A percentile compares a stretch with the other conserved stretches of the same genome.
Conservation (phyloP, 2,888 invertebrate species). For the Apodemia hepburni region DNA sequence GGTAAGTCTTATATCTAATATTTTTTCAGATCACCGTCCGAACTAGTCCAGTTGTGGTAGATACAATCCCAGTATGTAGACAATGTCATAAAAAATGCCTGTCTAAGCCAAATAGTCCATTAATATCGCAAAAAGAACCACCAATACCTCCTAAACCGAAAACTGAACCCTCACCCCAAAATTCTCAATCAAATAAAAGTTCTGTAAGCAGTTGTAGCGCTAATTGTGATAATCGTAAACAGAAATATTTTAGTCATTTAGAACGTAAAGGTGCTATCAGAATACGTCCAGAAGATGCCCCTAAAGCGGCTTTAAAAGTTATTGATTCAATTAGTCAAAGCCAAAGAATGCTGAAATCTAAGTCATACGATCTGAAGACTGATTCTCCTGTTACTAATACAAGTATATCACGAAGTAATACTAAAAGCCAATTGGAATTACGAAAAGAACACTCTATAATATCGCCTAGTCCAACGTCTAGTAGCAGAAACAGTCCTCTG, state of each 20-base stretch:
- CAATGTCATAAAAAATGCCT: constrained; percentile 90
- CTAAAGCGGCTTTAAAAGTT: constrained; percentile 66
- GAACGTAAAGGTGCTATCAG: constrained; percentile 73
- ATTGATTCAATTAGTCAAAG: constrained; percentile 75
- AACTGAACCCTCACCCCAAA: constrained; percentile 62
- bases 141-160: constrained; percentile 53
- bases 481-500: constrained; percentile 73
- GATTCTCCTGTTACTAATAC: constrained; percentile 63
- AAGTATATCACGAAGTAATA: constrained; percentile 53
- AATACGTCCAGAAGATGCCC: constrained; percentile 71
- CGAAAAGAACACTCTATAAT: constrained; percentile 62
- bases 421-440: constrained; percentile 66
- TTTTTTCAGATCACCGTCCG: constrained; percentile 85
- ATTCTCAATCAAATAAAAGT: constrained; percentile 61
- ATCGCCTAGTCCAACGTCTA: constrained; percentile 71
- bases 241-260: constrained; percentile 60
- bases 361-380: constrained; percentile 69
- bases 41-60: constrained; percentile 86
- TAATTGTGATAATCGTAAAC: constrained; percentile 61
- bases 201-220: constrained; percentile 64
- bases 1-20: constrained; percentile 20
- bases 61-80: constrained; percentile 86
- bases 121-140: constrained; percentile 68
- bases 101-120: constrained; percentile 76
- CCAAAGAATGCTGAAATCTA: constrained; percentile 73